Conservation (phyloP, 2,113 vertebrate genomes). For the Petroica traversi region DNA sequence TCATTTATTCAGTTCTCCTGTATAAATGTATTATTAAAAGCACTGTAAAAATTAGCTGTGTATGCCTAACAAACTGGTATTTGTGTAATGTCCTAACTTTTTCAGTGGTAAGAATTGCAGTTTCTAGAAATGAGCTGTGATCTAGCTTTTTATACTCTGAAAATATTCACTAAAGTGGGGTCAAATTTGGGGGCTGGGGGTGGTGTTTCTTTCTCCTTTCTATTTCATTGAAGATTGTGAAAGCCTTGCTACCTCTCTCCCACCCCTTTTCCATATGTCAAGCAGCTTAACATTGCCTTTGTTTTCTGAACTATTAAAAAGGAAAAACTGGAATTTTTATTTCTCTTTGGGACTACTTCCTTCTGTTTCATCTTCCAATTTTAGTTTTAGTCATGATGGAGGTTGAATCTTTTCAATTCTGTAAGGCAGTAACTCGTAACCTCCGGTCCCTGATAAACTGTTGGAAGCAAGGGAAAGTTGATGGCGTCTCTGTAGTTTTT, state of each 20-base stretch:
- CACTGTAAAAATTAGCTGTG: neutral
- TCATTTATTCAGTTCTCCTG: neutral
- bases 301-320: neutral
- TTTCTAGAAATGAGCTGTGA: neutral
- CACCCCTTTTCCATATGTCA: neutral
- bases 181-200: neutral
- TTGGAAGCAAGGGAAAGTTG: slow-evolving; percentile 45
- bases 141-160: neutral
- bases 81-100: neutral
- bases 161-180: neutral
- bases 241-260: neutral
- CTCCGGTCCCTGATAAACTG: neutral
- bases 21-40: neutral
- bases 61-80: neutral
- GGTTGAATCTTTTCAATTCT: neutral
- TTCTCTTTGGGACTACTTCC: neutral
- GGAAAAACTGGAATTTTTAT: neutral
- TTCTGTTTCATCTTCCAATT: neutral
- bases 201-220: neutral
- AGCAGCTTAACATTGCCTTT: neutral
- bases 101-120: neutral
- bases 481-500: slow-evolving; percentile 26
- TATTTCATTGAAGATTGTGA: neutral
- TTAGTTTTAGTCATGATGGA: neutral
- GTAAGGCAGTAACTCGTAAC: neutral